A percentile compares a stretch with the other conserved stretches of the same genome.
Evolutionary conservation across 2,888 invertebrate genomes (phyloP).

Genomic region (Eulithis testata): DNA sequence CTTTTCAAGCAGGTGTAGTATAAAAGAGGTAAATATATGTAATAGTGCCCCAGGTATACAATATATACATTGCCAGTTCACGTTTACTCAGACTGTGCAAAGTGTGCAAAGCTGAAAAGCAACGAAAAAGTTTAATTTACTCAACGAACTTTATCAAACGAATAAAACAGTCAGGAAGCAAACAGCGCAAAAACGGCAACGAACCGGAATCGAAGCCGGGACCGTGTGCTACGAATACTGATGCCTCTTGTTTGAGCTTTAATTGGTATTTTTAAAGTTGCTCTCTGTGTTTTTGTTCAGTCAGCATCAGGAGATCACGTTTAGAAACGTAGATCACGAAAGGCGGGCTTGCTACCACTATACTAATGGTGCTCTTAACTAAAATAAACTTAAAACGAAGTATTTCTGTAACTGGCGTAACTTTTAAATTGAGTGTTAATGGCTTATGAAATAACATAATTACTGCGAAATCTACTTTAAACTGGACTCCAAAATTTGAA

Average conservation of each 20-base stretch:
- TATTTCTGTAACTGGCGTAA: slow-evolving; percentile 18
- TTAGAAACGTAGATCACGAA: too few species aligned
- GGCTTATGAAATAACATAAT: slow-evolving; percentile 25
- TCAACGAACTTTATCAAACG: slow-evolving; percentile 28
- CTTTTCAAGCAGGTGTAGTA: too few species aligned
- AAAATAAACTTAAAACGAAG: background rate
- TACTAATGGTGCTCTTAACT: too few species aligned
- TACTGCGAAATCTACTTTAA: slow-evolving; percentile 33
- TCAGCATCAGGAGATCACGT: too few species aligned
- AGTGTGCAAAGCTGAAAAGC: slow-evolving; percentile 11
- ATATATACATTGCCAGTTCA: too few species aligned
- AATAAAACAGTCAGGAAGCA: slow-evolving; percentile 22
- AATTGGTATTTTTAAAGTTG: slow-evolving; percentile 41
- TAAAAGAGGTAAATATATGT: too few species aligned
- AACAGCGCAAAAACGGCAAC: slow-evolving; percentile 21
- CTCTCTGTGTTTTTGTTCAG: background rate
- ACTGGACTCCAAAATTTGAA: slow-evolving; percentile 34
- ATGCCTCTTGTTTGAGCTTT: slow-evolving; percentile 43
- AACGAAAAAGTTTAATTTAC: slow-evolving; percentile 25
- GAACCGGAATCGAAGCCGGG: slow-evolving; percentile 44
- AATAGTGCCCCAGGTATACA: too few species aligned
- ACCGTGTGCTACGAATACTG: slow-evolving; percentile 43
- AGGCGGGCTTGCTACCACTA: too few species aligned
- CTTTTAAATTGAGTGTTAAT: slow-evolving; percentile 30
- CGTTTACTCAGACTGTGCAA: background rate